Percentiles rank a stretch among this genome's conserved stretches.
These are phyloP conservation scores for Diplosoma virens DNA, from an alignment of 23 tunicate species.

Conservation along the genomic window DNA sequence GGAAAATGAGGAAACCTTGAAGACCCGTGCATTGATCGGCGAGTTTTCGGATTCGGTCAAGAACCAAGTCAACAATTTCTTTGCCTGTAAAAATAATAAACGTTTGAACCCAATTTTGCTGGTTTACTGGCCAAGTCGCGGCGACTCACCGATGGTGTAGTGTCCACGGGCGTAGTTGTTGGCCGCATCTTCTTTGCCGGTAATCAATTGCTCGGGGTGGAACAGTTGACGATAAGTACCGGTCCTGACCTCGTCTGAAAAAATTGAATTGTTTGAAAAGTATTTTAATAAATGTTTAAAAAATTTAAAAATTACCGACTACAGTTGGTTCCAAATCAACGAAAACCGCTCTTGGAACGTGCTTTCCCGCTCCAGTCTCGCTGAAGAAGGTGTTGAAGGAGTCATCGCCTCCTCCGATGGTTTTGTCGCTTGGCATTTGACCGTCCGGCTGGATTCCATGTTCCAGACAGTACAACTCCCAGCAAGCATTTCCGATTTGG, in stretches of 20 bases:
- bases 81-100: slow-evolving; percentile 45
- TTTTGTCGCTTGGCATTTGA: slow-evolving; percentile 73
- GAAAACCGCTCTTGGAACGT: slow-evolving; percentile 88
- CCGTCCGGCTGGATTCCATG: slow-evolving; percentile 95
- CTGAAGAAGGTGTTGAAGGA: slow-evolving; percentile 93
- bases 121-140: too few species aligned
- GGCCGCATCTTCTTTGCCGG: slow-evolving; percentile 82
- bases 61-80: slow-evolving; percentile 89
- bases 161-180: slow-evolving; percentile 84
- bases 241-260: slow-evolving; percentile 50
- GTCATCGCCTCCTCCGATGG: slow-evolving; percentile 80
- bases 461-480: slow-evolving; percentile 91
- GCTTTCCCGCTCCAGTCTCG: slow-evolving; percentile 93
- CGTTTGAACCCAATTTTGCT: neutral
- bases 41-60: slow-evolving; percentile 92
- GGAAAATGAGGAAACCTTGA: slow-evolving; percentile 99
- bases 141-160: slow-evolving; percentile 65
- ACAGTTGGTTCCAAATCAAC: slow-evolving; percentile 93
- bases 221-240: slow-evolving; percentile 69
- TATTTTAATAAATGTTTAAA: neutral
- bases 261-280: neutral
- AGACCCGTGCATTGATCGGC: slow-evolving; percentile 99
- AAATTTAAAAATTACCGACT: slow-evolving; percentile 57
- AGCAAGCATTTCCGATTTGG: slow-evolving; percentile 91
- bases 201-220: slow-evolving; percentile 76